phyloP scores from a whole-genome alignment of 2,797 vertebrate species.

The Morelia viridis region DNA sequence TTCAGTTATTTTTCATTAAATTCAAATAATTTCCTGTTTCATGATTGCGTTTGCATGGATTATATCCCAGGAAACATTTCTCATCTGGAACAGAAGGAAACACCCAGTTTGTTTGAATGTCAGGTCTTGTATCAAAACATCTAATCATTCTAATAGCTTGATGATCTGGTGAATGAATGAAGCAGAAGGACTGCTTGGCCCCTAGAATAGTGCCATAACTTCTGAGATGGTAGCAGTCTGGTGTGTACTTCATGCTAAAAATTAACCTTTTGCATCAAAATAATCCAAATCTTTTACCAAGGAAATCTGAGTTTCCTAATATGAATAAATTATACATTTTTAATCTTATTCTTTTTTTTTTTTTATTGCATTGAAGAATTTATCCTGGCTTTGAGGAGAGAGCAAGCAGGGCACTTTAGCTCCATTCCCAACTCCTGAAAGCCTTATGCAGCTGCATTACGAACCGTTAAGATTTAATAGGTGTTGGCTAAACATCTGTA shows the following conservation, averaged over 20 bases:
- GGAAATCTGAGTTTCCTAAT: background rate
- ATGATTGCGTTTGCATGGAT: slow-evolving; percentile 6
- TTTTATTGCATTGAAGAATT: background rate
- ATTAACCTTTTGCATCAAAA: background rate
- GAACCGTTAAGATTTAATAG: background rate
- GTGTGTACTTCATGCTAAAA: background rate
- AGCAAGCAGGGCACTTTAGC: background rate
- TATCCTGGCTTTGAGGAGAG: background rate
- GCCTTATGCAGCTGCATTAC: background rate
- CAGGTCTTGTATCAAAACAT: background rate
- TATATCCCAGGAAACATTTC: slow-evolving; percentile 1
- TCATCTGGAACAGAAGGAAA: slow-evolving; percentile 4
- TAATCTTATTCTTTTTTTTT: background rate
- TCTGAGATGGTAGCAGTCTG: background rate
- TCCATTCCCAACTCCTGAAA: background rate
- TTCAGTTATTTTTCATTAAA: background rate
- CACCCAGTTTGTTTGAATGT: background rate
- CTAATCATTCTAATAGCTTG: background rate
- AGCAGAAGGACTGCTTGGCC: background rate
- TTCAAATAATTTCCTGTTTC: background rate
- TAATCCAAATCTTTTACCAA: background rate
- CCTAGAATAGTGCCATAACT: background rate
- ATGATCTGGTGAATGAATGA: background rate
- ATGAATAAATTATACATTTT: background rate
- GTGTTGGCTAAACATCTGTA: background rate